Evolutionary conservation across 2,797 vertebrate species (phyloP), one percentile per base, ranked within the genome.

Genomic region (Sebastes hubbsi): DNA sequence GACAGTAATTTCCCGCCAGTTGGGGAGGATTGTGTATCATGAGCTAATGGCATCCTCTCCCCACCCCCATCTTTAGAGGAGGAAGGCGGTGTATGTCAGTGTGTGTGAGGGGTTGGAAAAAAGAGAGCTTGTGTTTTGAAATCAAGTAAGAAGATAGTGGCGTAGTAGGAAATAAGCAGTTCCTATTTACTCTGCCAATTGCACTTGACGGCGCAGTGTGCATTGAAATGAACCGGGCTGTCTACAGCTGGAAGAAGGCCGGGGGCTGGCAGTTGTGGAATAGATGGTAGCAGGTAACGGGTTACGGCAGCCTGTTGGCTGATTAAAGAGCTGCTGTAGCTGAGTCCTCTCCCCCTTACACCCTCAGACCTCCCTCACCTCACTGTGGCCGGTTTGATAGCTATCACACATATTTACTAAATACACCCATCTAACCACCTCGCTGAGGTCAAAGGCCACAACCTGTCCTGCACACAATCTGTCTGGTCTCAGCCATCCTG

Each of bases 171-270:
- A 96, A 95, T 94, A 96, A 96, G 89, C 73, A 36, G 66, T 91
- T 95, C 84, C 81, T 91, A 91, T 94, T 94, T 84, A 89, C 75
- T 20, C 72, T 72, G 91, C 93, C 95, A 95, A 92, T 95, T 96
- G 95, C 91, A 87, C 94, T 94, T 91, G 93, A 94, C 81, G 81
- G 88, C 82, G 64, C 92, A 84, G 91, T 88, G 91, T 88, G 93
- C 93, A 91, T 95, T 94, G 94, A 96, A 95, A 97, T 96, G 85
- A 96, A 95, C 92, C 80, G 63, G 70, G 90, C 81, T 74, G 91
- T 95, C 94, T 94, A 89, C 62, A 0, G 79, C 78, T 67, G 90
- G 86, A 88, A 77, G 87, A 42, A 49, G 65, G 87, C 82, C 65
- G 58, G 67, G 79, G 80, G 67, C 75, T 60, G 76, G 84, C 68